Percentiles rank a stretch among this genome's conserved stretches.
Evolutionary conservation across 2,888 invertebrate genomes (phyloP).

Genomic region (Hyalella azteca): DNA sequence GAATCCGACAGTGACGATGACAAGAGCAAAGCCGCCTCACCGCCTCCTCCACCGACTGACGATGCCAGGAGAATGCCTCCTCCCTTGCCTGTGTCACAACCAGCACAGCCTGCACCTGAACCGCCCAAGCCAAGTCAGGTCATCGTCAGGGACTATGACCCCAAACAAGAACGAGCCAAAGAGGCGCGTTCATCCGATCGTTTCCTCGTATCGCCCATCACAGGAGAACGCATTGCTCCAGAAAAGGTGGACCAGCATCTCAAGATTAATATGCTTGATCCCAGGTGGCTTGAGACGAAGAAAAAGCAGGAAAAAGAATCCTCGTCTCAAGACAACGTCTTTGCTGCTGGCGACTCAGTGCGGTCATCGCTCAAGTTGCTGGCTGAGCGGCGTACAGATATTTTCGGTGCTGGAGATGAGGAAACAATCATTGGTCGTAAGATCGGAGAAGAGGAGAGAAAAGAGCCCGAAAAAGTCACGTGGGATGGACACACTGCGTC

Average conservation of each 20-base stretch:
- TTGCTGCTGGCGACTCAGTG: constrained; percentile 71
- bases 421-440: constrained; percentile 99
- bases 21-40: constrained; percentile 46
- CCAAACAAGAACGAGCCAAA: constrained; percentile 72
- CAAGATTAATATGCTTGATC: constrained; percentile 93
- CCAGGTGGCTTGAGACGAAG: constrained; percentile 96
- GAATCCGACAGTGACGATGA: constrained; percentile 40
- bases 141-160: constrained; percentile 94
- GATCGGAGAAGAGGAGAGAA: constrained; percentile 81
- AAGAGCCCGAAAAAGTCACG: constrained; percentile 77
- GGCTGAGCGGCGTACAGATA: constrained; percentile 98
- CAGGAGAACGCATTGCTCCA: constrained; percentile 95
- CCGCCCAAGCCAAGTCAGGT: constrained; percentile 92
- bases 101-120: constrained; percentile 72
- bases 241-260: constrained; percentile 98
- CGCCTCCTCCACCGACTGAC: constrained; percentile 61
- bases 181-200: constrained; percentile 72
- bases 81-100: constrained; percentile 64
- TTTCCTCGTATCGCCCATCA: constrained; percentile 96
- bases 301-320: constrained; percentile 88
- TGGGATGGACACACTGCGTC: constrained; percentile 99
- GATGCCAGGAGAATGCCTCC: constrained; percentile 63
- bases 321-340: constrained; percentile 82
- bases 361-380: constrained; percentile 93
- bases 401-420: constrained; percentile 98